A percentile compares a stretch with the other conserved stretches of the same genome.
Evolutionary conservation across 2,888 invertebrate species (phyloP).

Genomic region (Mylabris sibirica): DNA sequence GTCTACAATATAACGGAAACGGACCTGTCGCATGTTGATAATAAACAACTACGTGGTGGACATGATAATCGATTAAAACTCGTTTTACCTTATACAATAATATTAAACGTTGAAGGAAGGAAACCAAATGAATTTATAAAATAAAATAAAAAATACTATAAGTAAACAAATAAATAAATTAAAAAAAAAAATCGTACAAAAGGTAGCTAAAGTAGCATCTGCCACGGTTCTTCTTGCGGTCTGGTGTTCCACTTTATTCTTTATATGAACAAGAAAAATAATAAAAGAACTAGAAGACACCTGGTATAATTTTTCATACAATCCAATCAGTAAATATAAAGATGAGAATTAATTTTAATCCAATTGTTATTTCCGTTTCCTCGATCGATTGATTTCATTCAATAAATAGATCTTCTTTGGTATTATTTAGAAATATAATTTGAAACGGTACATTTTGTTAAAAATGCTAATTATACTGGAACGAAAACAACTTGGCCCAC

Average conservation of each 20-base stretch:
- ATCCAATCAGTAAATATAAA: background rate
- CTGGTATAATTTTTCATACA: background rate
- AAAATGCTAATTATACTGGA: background rate
- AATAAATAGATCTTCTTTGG: background rate
- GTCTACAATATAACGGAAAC: slow-evolving; percentile 13
- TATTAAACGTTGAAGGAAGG: background rate
- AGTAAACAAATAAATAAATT: background rate
- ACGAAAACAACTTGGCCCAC: background rate
- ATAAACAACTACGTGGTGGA: slow-evolving; percentile 2
- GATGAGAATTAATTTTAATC: background rate
- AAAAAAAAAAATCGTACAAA: background rate
- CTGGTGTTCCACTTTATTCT: slow-evolving; percentile 10
- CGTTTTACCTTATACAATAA: background rate
- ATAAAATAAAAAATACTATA: background rate
- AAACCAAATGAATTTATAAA: slow-evolving; percentile 8
- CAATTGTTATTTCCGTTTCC: background rate
- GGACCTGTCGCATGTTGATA: slow-evolving; percentile 12
- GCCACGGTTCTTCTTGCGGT: slow-evolving; percentile 19
- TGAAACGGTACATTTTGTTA: background rate
- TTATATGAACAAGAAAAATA: background rate
- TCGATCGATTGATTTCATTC: background rate
- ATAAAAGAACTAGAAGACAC: background rate
- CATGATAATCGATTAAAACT: slow-evolving; percentile 15
- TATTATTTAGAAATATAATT: background rate
- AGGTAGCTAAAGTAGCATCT: background rate